A percentile compares a stretch with the other conserved stretches of the same genome.
phyloP scores from a whole-genome alignment of 2,113 vertebrate genomes.

The Tachycineta bicolor region DNA sequence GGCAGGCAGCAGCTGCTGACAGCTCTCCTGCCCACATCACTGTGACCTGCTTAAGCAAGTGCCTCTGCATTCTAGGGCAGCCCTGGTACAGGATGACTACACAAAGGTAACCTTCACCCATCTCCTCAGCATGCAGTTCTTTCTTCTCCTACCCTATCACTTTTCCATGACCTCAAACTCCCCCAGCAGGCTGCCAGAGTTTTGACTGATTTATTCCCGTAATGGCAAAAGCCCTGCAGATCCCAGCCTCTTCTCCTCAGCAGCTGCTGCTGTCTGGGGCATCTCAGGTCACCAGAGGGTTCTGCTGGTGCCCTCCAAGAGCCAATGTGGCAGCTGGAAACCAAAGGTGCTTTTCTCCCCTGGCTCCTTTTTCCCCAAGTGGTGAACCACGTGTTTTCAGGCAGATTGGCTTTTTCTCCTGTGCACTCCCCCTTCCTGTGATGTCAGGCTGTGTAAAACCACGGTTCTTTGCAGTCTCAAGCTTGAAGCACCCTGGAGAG shows the following conservation, averaged over 20 bases:
- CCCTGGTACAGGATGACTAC: not conserved
- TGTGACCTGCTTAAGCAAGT: not conserved
- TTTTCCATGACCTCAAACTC: not conserved
- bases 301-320: slow-evolving; percentile 24
- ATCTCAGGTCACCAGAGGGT: slow-evolving; percentile 42
- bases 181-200: not conserved
- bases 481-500: not conserved
- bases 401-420: not conserved
- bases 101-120: not conserved
- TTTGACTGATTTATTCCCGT: not conserved
- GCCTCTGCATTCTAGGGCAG: not conserved
- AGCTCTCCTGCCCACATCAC: not conserved
- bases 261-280: not conserved
- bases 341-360: not conserved
- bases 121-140: not conserved
- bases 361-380: accelerated
- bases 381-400: not conserved
- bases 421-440: not conserved
- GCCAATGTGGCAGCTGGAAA: not conserved
- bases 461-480: not conserved
- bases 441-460: not conserved
- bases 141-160: not conserved
- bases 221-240: not conserved
- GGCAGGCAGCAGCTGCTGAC: not conserved
- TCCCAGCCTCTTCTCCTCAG: not conserved